Evolutionary conservation across 2,113 vertebrate species (phyloP), one percentile per base, ranked within the genome.

Genomic region (Pyxicephalus adspersus): DNA sequence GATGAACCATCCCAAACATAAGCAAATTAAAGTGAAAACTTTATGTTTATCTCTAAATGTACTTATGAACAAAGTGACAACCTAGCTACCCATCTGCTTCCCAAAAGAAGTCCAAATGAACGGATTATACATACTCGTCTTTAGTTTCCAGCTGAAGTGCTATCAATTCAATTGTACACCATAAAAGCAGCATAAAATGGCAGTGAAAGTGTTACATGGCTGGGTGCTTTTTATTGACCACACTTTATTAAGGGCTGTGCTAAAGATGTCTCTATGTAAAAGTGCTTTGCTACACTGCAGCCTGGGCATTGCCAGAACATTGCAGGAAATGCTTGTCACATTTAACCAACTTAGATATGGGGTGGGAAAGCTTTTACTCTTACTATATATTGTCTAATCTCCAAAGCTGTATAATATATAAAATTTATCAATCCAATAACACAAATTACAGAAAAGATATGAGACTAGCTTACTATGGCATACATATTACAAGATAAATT

Each of bases 201-300:
- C 52, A 55, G 51, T 57, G 70, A 72, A 55, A 55, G 70, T 57
- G 70, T 57, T 57, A 19, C 23, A 55, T 72, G 70, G 70, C 50
- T 57, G 51, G 29, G 23, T 57, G 51, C 70, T 28, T 54, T 55
- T 70, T 57, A 72, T 57, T 55, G 54, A 31, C 51, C n/a, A 25
- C 51, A 55, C 26, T 19, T 54, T 28, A 17, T 72, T 54, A 18
- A 54, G 7, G 25, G 18, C n/a, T 29, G 23, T 55, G 22, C 70
- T n/a, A 26, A 0, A 19, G 67, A 52, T 7, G 6, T 52, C 67
- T 52, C 45, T 52, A 15, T 15, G 17, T 52, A 51, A 23, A 9
- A 70, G 5, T 1, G 5, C n/a, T 70, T 45, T 52, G 67, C 38
- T 52, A 52, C 67, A 52, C 20, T 51, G 67, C 45, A 26, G 11